These are phyloP conservation scores for Megathymus violae DNA, from an alignment of 1,140 invertebrate genomes.

Conservation along the genomic window DNA sequence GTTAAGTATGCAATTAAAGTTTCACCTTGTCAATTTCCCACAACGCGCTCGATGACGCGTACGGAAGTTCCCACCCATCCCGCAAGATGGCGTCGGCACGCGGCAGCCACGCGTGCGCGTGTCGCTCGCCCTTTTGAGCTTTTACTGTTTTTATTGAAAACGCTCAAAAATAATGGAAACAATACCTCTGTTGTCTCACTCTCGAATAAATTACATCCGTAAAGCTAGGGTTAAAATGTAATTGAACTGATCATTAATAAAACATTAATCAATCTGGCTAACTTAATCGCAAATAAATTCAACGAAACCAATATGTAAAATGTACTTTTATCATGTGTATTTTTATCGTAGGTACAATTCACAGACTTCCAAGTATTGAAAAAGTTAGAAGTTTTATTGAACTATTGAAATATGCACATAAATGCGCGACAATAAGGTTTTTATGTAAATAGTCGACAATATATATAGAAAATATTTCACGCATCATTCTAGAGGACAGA, in stretches of 20 bases:
- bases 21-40: slow-evolving; percentile 58
- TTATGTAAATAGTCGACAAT: too few relatives aligned
- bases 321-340: too few relatives aligned
- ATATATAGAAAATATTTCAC: too few relatives aligned
- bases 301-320: too few relatives aligned
- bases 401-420: too few relatives aligned
- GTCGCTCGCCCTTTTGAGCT: slow-evolving; percentile 57
- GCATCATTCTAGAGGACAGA: too few relatives aligned
- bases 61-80: slow-evolving; percentile 77
- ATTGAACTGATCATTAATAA: slow-evolving; percentile 73
- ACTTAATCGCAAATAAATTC: not conserved
- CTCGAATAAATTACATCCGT: slow-evolving; percentile 73
- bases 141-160: slow-evolving; percentile 78
- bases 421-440: too few relatives aligned
- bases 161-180: slow-evolving; percentile 73
- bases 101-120: slow-evolving; percentile 57
- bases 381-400: not conserved
- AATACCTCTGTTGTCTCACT: slow-evolving; percentile 64
- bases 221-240: slow-evolving; percentile 70
- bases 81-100: slow-evolving; percentile 68
- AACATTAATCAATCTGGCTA: slow-evolving; percentile 11
- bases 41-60: slow-evolving; percentile 57
- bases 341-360: too few relatives aligned
- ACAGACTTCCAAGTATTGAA: not conserved
- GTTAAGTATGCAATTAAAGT: slow-evolving; percentile 18